A percentile compares a stretch with the other conserved stretches of the same genome.
Evolutionary conservation across 2,888 invertebrate genomes (phyloP).

Genomic region (Sminthurides aquaticus): DNA sequence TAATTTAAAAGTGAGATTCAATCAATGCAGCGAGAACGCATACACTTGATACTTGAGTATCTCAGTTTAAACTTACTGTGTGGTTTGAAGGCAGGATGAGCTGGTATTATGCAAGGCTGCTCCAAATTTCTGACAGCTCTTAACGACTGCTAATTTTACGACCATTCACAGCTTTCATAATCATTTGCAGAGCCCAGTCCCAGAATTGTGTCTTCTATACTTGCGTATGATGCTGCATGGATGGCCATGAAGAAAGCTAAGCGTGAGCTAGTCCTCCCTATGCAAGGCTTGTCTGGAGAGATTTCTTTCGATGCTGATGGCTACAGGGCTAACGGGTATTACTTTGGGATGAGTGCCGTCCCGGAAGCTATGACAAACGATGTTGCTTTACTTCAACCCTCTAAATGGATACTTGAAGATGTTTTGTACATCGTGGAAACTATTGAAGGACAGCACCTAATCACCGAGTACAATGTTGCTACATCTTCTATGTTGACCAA

Average conservation of each 20-base stretch:
- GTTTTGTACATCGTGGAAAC: slow-evolving; percentile 24
- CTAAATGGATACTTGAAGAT: slow-evolving; percentile 41
- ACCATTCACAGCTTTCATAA: too few relatives aligned
- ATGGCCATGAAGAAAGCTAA: slow-evolving; percentile 23
- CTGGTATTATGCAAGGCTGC: background rate
- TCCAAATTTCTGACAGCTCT: too few relatives aligned
- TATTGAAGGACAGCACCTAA: slow-evolving; percentile 20
- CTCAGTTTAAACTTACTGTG: too few relatives aligned
- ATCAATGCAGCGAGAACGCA: too few relatives aligned
- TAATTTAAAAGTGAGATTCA: too few relatives aligned
- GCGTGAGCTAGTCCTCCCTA: slow-evolving; percentile 16
- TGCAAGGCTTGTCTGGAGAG: slow-evolving; percentile 31
- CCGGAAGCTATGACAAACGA: slow-evolving; percentile 20
- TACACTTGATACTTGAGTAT: background rate
- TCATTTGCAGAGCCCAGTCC: slow-evolving; percentile 30
- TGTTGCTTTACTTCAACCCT: slow-evolving; percentile 35
- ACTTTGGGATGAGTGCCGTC: slow-evolving; percentile 32
- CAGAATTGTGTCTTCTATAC: slow-evolving; percentile 28
- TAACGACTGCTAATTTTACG: slow-evolving; percentile 4
- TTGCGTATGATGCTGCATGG: slow-evolving; percentile 37
- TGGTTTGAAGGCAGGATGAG: too few relatives aligned
- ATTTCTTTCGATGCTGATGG: slow-evolving; percentile 33
- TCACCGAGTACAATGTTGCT: slow-evolving; percentile 37
- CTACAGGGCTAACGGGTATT: slow-evolving; percentile 30
- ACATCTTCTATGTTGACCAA: slow-evolving; percentile 36